These are phyloP conservation scores for Liasis olivaceus DNA, from an alignment of 2,797 vertebrate species.

Conservation along the genomic window DNA sequence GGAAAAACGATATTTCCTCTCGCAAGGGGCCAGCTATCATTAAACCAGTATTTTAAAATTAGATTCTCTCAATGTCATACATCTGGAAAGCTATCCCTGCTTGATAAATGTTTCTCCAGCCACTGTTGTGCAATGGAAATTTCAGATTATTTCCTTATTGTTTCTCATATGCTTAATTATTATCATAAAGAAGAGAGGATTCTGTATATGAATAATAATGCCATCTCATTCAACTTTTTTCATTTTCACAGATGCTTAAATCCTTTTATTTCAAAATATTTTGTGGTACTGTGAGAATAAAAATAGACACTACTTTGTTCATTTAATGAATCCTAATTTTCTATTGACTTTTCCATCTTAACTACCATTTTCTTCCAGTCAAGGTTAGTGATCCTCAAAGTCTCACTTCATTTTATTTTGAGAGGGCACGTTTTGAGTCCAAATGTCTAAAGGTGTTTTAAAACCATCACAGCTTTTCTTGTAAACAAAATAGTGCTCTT, in stretches of 20 bases:
- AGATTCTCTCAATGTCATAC: background rate
- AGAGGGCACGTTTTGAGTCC: background rate
- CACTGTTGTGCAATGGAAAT: background rate
- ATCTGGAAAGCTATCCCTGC: background rate
- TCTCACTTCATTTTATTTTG: background rate
- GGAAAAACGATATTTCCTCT: background rate
- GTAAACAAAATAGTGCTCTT: background rate
- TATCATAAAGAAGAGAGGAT: background rate
- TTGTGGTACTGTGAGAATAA: background rate
- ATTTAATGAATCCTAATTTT: background rate
- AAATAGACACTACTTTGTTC: background rate
- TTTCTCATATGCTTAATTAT: background rate
- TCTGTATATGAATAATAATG: background rate
- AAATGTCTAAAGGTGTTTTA: background rate
- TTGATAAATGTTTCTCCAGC: background rate
- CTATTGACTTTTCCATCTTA: background rate
- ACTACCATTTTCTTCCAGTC: background rate
- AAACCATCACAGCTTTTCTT: background rate
- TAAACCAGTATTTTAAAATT: background rate
- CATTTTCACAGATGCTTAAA: background rate
- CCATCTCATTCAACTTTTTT: background rate
- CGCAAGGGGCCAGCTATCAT: background rate
- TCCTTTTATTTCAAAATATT: background rate
- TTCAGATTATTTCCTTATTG: background rate
- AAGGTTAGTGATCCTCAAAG: background rate